phyloP scores from a whole-genome alignment of 2,888 invertebrate genomes.

The Sicus ferrugineus region DNA sequence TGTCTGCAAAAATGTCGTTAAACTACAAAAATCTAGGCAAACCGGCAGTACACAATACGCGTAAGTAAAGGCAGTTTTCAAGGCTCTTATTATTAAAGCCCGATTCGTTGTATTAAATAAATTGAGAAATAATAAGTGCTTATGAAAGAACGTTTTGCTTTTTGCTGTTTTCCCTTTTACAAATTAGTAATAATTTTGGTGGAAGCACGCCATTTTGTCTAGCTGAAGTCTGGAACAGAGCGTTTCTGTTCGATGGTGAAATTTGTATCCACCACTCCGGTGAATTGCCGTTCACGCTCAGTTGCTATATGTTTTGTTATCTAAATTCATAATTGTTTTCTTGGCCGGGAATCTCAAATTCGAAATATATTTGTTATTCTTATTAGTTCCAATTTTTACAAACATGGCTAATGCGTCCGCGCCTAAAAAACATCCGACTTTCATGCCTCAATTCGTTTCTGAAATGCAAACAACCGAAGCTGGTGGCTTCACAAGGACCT shows the following conservation, averaged over 20 bases:
- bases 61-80: slow-evolving; percentile 47
- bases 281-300: no score
- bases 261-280: no score
- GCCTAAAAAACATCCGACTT: slow-evolving; percentile 54
- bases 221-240: no score
- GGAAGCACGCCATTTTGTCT: no score
- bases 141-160: no score
- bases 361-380: slow-evolving; percentile 30
- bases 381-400: slow-evolving; percentile 53
- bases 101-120: no score
- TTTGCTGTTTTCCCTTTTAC: no score
- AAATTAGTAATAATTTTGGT: no score
- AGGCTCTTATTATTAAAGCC: slow-evolving; percentile 34
- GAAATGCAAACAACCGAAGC: slow-evolving; percentile 43
- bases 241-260: no score
- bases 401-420: slow-evolving; percentile 49
- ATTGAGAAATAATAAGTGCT: no score
- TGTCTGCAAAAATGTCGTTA: slow-evolving; percentile 49
- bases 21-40: slow-evolving; percentile 53
- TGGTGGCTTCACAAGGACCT: slow-evolving; percentile 1
- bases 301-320: no score
- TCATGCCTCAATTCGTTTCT: slow-evolving; percentile 60
- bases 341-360: slow-evolving; percentile 32
- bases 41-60: slow-evolving; percentile 49
- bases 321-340: no score